These are phyloP conservation scores for Amaurobius ferox DNA, from an alignment of 2,888 invertebrate species.

Conservation along the genomic window DNA sequence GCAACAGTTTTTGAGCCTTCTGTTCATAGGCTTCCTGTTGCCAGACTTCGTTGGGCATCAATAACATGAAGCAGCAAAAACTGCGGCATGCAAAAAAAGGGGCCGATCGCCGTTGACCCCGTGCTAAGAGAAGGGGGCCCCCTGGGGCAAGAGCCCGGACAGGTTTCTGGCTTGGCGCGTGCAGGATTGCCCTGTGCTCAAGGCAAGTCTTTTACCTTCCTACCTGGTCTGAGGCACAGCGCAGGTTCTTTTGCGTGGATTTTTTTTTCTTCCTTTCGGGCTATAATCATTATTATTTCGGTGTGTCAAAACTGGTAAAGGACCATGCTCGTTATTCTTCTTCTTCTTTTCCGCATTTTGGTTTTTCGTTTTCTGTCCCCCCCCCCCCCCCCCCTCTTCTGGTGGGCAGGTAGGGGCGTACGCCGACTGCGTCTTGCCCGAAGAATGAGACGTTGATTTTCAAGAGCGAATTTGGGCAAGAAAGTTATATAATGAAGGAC, in stretches of 20 bases:
- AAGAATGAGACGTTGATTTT: background rate
- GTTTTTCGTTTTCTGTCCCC: background rate
- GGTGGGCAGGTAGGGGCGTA: conserved; percentile 40
- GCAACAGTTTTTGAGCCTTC: background rate
- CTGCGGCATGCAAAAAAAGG: conserved; percentile 57
- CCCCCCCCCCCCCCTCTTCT: conserved; percentile 2
- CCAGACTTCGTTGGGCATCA: conserved; percentile 21
- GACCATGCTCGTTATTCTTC: conserved; percentile 26
- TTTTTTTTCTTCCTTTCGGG: background rate
- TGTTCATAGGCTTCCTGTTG: conserved; percentile 32
- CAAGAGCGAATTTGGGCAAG: too few relatives aligned
- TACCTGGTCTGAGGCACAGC: conserved; percentile 33
- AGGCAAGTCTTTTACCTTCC: conserved; percentile 54
- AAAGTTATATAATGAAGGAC: too few relatives aligned
- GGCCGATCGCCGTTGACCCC: conserved; percentile 62
- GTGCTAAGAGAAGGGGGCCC: conserved; percentile 46
- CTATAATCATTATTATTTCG: conserved; percentile 45
- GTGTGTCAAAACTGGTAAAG: conserved; percentile 55
- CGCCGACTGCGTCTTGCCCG: background rate
- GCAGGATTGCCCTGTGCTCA: conserved; percentile 38
- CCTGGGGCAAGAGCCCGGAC: conserved; percentile 35
- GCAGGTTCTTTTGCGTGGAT: background rate
- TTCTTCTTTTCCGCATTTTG: background rate
- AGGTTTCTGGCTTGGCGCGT: conserved; percentile 64
- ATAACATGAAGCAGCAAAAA: conserved; percentile 33